Conservation (phyloP, 2,113 vertebrate genomes). For the Crotalus viridis region DNA sequence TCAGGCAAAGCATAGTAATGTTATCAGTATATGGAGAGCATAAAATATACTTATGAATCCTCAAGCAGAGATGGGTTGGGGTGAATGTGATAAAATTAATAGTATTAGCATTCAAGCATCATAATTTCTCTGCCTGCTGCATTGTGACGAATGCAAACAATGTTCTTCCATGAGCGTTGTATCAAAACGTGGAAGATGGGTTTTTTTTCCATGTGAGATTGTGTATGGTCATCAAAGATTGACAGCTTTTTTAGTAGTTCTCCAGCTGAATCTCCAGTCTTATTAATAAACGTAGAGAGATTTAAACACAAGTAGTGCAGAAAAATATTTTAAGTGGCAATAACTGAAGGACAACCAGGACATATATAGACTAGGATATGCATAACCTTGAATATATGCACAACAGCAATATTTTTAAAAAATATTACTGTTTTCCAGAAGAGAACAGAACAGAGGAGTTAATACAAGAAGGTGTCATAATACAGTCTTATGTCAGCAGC, state of each 20-base stretch:
- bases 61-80: slow-evolving; percentile 30
- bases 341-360: not conserved
- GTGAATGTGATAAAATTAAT: slow-evolving; percentile 31
- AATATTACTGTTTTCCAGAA: not conserved
- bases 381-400: not conserved
- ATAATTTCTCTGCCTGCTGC: slow-evolving; percentile 5
- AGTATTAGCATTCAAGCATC: slow-evolving; percentile 14
- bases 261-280: not conserved
- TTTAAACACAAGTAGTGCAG: not conserved
- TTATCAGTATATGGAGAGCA: slow-evolving; percentile 31
- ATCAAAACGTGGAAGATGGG: not conserved
- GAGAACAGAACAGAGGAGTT: not conserved
- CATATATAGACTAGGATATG: not conserved
- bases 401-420: not conserved
- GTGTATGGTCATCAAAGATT: not conserved
- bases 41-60: slow-evolving; percentile 34
- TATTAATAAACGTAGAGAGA: not conserved
- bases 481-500: not conserved
- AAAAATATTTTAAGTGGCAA: not conserved
- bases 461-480: not conserved
- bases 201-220: not conserved
- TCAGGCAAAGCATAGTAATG: slow-evolving; percentile 38
- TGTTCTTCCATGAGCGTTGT: slow-evolving; percentile 1
- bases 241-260: not conserved
- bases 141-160: not conserved